phyloP scores from a whole-genome alignment of 2,888 invertebrate genomes.

The Aphidoletes aphidimyza region DNA sequence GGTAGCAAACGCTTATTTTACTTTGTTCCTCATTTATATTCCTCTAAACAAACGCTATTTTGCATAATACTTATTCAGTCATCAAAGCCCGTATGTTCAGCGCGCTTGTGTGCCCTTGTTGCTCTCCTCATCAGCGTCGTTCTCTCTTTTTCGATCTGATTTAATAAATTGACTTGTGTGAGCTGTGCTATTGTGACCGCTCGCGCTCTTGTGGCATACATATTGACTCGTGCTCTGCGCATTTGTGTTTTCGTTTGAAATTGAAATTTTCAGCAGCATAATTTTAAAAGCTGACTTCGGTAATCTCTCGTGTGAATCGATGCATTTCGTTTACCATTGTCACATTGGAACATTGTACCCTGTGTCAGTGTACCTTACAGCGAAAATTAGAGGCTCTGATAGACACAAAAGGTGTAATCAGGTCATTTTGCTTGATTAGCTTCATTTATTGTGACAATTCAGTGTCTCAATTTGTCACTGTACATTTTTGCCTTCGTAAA shows the following conservation, averaged over 20 bases:
- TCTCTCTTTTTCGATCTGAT: not conserved
- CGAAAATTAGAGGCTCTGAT: slow-evolving; percentile 13
- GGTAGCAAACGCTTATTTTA: too few relatives aligned
- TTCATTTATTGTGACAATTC: slow-evolving; percentile 30
- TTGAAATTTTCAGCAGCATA: not conserved
- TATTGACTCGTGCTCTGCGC: too few relatives aligned
- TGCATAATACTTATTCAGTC: slow-evolving; percentile 21
- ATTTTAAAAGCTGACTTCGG: too few relatives aligned
- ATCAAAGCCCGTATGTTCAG: not conserved
- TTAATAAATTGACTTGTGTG: slow-evolving; percentile 4
- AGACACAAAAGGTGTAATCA: slow-evolving; percentile 49
- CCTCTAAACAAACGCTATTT: slow-evolving; percentile 45
- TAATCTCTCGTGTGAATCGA: too few relatives aligned
- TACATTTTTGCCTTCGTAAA: not conserved
- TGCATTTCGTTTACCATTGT: too few relatives aligned
- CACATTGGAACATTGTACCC: too few relatives aligned
- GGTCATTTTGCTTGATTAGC: slow-evolving; percentile 40
- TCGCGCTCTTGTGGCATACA: not conserved
- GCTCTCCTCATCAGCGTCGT: not conserved
- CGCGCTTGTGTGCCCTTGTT: not conserved
- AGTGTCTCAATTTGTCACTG: slow-evolving; percentile 33
- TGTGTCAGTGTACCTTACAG: too few relatives aligned
- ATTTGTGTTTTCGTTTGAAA: not conserved
- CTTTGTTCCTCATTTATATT: slow-evolving; percentile 36
- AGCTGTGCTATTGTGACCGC: too few relatives aligned